phyloP scores from a whole-genome alignment of 2,113 vertebrate genomes.

The Amazona guildingii region DNA sequence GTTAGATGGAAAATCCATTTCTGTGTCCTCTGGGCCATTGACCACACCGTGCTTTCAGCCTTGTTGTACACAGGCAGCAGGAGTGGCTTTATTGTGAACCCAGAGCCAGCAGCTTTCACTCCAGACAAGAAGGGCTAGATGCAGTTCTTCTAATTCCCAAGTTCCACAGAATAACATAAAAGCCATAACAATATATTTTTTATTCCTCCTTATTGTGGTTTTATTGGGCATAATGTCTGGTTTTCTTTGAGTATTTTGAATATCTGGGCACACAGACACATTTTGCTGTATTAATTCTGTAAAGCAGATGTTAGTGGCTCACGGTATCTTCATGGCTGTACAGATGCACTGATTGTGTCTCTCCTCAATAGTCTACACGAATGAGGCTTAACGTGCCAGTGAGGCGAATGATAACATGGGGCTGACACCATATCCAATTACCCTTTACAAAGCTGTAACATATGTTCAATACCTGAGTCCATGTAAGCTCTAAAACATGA shows the following conservation, averaged over 20 bases:
- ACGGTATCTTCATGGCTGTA: background rate
- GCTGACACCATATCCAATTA: conserved; percentile 47
- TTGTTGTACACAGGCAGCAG: background rate
- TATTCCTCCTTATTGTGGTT: background rate
- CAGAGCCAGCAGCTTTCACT: background rate
- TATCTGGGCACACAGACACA: background rate
- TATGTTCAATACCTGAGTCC: conserved; percentile 14
- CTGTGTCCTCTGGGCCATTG: background rate
- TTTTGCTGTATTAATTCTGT: background rate
- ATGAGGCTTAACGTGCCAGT: conserved; percentile 26
- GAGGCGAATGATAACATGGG: background rate
- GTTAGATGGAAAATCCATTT: background rate
- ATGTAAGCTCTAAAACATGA: conserved; percentile 44
- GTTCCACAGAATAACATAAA: background rate
- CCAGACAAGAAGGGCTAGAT: background rate
- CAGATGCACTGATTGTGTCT: conserved; percentile 12
- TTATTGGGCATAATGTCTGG: background rate
- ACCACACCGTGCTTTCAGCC: background rate
- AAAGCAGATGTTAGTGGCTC: background rate
- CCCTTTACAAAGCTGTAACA: conserved; percentile 51
- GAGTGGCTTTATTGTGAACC: background rate
- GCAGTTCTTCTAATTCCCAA: background rate
- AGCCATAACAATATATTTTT: background rate
- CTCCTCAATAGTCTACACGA: background rate
- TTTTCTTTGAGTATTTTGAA: background rate